These are phyloP conservation scores for Calliscelio sp. DNA, from an alignment of 2,888 invertebrate species.

Conservation along the genomic window DNA sequence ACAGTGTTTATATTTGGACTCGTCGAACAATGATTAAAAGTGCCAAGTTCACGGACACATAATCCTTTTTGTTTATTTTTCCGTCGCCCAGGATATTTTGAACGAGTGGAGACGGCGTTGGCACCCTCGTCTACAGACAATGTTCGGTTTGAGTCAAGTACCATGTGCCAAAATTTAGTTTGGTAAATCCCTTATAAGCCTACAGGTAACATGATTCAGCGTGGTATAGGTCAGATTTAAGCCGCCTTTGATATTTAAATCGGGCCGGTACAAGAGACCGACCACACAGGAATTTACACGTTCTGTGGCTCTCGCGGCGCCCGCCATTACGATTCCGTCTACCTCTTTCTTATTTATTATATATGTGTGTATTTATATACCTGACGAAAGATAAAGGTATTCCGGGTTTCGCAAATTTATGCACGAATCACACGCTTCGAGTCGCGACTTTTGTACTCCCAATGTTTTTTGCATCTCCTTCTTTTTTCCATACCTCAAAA, in stretches of 20 bases:
- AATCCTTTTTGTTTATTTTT: too few relatives aligned
- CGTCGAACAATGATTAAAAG: too few relatives aligned
- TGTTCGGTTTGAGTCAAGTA: constrained; percentile 74
- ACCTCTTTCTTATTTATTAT: constrained; percentile 63
- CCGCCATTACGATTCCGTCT: constrained; percentile 75
- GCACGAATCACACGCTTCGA: constrained; percentile 73
- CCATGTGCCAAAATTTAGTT: constrained; percentile 76
- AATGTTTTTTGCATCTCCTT: constrained; percentile 40
- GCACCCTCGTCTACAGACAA: constrained; percentile 82
- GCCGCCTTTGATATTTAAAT: constrained; percentile 86
- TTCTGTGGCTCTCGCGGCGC: constrained; percentile 79
- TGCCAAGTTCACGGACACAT: too few relatives aligned
- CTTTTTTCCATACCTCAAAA: constrained; percentile 18
- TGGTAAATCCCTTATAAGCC: constrained; percentile 77
- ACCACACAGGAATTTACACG: constrained; percentile 85
- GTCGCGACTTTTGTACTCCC: constrained; percentile 49
- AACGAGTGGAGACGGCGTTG: constrained; percentile 79
- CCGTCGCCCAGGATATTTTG: too few relatives aligned
- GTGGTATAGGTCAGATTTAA: constrained; percentile 86
- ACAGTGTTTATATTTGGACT: too few relatives aligned
- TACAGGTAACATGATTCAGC: constrained; percentile 86
- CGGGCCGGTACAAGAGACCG: constrained; percentile 80
- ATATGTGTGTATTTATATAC: constrained; percentile 64
- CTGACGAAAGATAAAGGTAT: constrained; percentile 78
- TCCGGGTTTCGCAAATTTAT: constrained; percentile 78